Conservation (phyloP, 2,888 invertebrate species). For the Melolontha melolontha region DNA sequence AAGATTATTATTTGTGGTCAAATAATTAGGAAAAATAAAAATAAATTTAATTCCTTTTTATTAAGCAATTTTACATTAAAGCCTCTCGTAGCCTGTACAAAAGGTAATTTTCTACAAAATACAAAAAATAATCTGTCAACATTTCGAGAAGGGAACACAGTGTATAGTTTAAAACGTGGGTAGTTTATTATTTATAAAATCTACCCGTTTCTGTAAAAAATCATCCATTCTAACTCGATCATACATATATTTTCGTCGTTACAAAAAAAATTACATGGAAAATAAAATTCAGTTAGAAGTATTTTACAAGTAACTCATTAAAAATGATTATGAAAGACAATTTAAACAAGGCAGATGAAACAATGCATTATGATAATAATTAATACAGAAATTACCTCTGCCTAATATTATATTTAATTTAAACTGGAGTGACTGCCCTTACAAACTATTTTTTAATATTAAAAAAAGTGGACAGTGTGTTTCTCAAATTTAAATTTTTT, state of each 20-base stretch:
- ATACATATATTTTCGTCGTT: constrained; percentile 19
- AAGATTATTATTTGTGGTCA: not conserved
- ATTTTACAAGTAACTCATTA: constrained; percentile 14
- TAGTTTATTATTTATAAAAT: constrained; percentile 22
- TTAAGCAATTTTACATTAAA: constrained; percentile 66
- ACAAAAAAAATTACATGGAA: constrained; percentile 21
- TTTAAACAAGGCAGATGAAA: constrained; percentile 21
- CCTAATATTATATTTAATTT: too few species aligned
- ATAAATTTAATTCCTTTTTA: constrained; percentile 54
- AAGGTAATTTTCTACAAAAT: constrained; percentile 59
- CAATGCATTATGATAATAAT: not conserved
- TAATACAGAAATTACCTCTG: too few species aligned
- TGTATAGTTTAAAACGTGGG: constrained; percentile 37
- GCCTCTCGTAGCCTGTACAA: constrained; percentile 65
- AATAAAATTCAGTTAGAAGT: constrained; percentile 14
- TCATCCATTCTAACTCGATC: constrained; percentile 27
- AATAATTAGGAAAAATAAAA: constrained; percentile 6
- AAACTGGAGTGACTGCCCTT: too few species aligned
- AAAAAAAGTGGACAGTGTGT: not conserved
- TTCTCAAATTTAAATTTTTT: not conserved
- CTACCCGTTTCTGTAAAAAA: constrained; percentile 32
- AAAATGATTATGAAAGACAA: constrained; percentile 28
- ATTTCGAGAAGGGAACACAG: constrained; percentile 36
- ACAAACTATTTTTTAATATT: constrained; percentile 5
- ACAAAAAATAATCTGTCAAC: constrained; percentile 42